Evolutionary conservation across 2,797 vertebrate genomes (phyloP).

Genomic region (Calcarius lapponicus): DNA sequence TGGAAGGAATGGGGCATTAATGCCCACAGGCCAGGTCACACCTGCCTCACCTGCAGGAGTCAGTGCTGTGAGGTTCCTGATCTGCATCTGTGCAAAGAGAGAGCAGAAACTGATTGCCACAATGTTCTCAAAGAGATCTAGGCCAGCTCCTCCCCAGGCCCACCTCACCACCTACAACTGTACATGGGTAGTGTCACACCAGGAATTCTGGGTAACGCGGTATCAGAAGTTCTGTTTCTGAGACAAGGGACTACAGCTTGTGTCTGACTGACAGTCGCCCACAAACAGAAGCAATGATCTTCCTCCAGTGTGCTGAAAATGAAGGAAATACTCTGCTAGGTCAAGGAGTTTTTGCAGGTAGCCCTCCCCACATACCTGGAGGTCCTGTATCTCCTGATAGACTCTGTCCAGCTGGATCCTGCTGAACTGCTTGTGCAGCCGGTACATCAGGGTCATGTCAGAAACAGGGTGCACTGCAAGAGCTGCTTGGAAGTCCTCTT

Average conservation of each 20-base stretch:
- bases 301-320: background rate
- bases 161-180: background rate
- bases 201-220: rapidly evolving
- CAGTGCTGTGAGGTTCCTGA: constrained; percentile 90
- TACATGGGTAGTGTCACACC: background rate
- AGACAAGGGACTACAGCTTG: background rate
- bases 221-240: background rate
- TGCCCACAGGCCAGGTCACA: constrained; percentile 90
- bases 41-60: constrained; percentile 88
- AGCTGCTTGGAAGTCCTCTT: constrained; percentile 83
- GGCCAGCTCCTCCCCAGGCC: background rate
- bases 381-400: constrained; percentile 88
- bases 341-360: background rate
- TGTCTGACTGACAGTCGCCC: background rate
- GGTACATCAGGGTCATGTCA: constrained; percentile 91
- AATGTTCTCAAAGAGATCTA: background rate
- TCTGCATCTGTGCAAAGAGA: constrained; percentile 85
- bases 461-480: constrained; percentile 90
- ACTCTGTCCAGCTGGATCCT: constrained; percentile 90
- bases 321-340: background rate
- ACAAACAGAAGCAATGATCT: background rate
- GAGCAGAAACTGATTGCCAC: background rate
- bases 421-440: constrained; percentile 92
- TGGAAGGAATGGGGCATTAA: constrained; percentile 89
- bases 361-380: constrained; percentile 82